These are phyloP conservation scores for Pharmacophagus antenor DNA, from an alignment of 2,888 invertebrate genomes.

Conservation along the genomic window DNA sequence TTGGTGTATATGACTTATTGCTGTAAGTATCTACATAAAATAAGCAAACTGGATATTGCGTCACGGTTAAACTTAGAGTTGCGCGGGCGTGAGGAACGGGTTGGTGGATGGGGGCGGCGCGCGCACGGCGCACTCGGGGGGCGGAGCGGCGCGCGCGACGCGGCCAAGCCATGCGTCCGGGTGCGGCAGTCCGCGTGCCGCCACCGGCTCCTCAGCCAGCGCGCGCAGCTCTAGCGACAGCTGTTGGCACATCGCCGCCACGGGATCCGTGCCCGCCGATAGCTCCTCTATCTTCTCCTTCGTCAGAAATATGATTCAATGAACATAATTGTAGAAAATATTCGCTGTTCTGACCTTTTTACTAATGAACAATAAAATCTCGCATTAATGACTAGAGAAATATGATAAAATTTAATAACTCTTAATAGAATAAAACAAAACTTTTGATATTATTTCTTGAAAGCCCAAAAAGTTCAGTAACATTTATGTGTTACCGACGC, in stretches of 20 bases:
- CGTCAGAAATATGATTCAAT: neutral
- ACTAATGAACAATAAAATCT: too few species aligned
- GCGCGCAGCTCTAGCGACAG: slow-evolving; percentile 88
- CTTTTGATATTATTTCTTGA: too few species aligned
- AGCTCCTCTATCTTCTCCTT: slow-evolving; percentile 36
- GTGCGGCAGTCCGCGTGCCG: slow-evolving; percentile 80
- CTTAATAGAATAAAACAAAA: too few species aligned
- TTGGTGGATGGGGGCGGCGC: slow-evolving; percentile 50
- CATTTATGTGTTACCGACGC: too few species aligned
- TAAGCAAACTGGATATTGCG: neutral
- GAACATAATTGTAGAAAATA: too few species aligned
- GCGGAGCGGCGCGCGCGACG: slow-evolving; percentile 81
- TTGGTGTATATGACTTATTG: too few species aligned
- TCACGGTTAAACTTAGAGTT: slow-evolving; percentile 32
- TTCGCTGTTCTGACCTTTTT: too few species aligned
- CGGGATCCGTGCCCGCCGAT: slow-evolving; percentile 66
- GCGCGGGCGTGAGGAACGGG: slow-evolving; percentile 50
- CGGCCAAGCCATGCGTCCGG: slow-evolving; percentile 92
- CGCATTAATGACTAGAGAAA: too few species aligned
- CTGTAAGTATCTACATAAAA: neutral
- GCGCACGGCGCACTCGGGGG: slow-evolving; percentile 75
- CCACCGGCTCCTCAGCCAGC: slow-evolving; percentile 80
- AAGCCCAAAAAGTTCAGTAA: too few species aligned
- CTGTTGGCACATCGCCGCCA: slow-evolving; percentile 90
- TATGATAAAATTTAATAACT: too few species aligned